phyloP scores from a whole-genome alignment of 2,113 vertebrate species.

The Glaucidium brasilianum region DNA sequence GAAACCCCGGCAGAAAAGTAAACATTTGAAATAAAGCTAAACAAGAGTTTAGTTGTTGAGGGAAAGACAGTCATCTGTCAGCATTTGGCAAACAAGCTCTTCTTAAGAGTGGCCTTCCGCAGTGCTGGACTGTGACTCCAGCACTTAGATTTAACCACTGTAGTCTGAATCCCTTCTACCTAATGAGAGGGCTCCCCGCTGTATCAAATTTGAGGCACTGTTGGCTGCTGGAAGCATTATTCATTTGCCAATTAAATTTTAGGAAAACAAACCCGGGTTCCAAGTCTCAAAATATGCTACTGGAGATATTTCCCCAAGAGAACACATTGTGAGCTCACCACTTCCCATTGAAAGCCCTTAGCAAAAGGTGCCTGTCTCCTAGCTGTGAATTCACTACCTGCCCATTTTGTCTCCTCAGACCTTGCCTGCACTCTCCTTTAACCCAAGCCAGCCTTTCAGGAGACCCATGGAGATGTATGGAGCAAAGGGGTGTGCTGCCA shows the following conservation, averaged over 20 bases:
- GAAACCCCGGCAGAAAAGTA: constrained; percentile 42
- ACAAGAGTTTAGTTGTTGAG: constrained; percentile 43
- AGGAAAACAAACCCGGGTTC: not conserved
- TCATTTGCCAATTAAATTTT: not conserved
- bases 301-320: not conserved
- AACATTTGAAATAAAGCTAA: constrained; percentile 64
- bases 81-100: not conserved
- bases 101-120: not conserved
- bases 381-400: not conserved
- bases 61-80: constrained; percentile 41
- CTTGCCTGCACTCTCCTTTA: not conserved
- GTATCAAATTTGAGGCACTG: not conserved
- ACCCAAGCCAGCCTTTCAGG: not conserved
- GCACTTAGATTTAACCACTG: not conserved
- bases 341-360: not conserved
- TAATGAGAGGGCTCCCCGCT: not conserved
- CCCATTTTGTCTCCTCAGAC: not conserved
- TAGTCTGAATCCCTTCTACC: not conserved
- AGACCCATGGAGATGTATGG: rapidly evolving
- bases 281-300: not conserved
- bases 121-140: not conserved
- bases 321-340: not conserved
- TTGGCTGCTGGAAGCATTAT: not conserved
- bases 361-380: not conserved
- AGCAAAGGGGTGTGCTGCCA: not conserved